Evolutionary conservation across 2,113 vertebrate genomes (phyloP), one percentile per base, ranked within the genome.

Genomic region (Recurvirostra avosetta): DNA sequence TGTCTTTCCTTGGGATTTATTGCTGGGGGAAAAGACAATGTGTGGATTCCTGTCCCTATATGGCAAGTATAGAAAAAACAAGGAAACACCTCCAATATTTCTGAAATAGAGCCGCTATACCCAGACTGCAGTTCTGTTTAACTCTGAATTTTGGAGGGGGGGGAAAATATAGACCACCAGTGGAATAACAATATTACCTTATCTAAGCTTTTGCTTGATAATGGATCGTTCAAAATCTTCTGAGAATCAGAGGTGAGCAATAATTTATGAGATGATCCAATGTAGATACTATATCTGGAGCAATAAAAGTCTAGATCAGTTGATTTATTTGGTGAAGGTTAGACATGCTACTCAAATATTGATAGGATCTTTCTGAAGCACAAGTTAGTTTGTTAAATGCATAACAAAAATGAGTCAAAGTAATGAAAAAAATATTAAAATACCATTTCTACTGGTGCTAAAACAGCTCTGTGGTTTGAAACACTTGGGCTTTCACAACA

Each of bases 221-320:
- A 88, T 70, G 52, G 70, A 15, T 80, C n/a, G 23, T 68, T 91
- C 20, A 65, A 11, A 75, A 73, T 78, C 73, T 45, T 53, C 27
- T 58, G 86, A 79, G 84, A 78, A 58, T 65, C 61, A 58, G 76
- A 82, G 36, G 17, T 45, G 65, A 89, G 76, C 45, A 91, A 73
- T 96, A 87, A 96, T 94, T 87, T 55, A 94, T 88, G 73, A 85
- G 66, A 21, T 26, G 53, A 38, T 92, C 92, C 80, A 72, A 66
- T 17, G 56, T 3, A 61, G 88, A 38, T 81, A 15, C 80, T 72
- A 2, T 78, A 53, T 85, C 23, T 0, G 0, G 53, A 23, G 45
- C 53, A 78, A 68, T 96, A 78, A 81, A 87, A 94, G 75, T 79
- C 50, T 1, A 15, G n/a, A 66, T 79, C 0, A 0, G 45, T 70